Percentiles rank a stretch among this genome's conserved stretches.
Evolutionary conservation across 1,140 invertebrate species (phyloP).

Genomic region (Drosophila tropicalis): DNA sequence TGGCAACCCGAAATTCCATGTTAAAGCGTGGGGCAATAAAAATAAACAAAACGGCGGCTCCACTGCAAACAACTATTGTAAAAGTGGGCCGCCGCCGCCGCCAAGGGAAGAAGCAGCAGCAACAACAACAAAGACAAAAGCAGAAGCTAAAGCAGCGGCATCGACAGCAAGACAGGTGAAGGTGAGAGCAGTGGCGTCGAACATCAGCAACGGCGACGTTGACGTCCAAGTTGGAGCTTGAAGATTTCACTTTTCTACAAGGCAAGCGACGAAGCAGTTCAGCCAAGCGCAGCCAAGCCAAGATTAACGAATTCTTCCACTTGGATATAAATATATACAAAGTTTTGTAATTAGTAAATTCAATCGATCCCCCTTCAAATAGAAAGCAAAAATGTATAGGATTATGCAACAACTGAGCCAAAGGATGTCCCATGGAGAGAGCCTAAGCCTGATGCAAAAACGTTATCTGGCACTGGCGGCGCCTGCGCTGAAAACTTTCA

Average conservation of each 20-base stretch:
- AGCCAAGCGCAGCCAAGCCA: constrained; percentile 44
- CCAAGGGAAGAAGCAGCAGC: constrained; percentile 51
- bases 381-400: constrained; percentile 51
- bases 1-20: constrained; percentile 44
- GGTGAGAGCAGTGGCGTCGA: constrained; percentile 33
- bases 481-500: constrained; percentile 73
- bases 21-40: constrained; percentile 58
- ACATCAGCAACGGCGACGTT: constrained; percentile 19
- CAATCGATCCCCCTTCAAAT: neutral
- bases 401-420: constrained; percentile 66
- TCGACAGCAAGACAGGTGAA: constrained; percentile 22
- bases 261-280: constrained; percentile 26
- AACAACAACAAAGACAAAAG: constrained; percentile 6
- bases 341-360: constrained; percentile 21
- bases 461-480: neutral
- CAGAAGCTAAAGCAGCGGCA: neutral
- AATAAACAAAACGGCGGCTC: constrained; percentile 73
- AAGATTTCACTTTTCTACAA: constrained; percentile 58
- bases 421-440: constrained; percentile 41
- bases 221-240: constrained; percentile 8
- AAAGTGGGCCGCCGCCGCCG: constrained; percentile 69
- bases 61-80: constrained; percentile 60
- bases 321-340: constrained; percentile 15
- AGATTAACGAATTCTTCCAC: constrained; percentile 15
- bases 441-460: neutral